Evolutionary conservation across 1,140 invertebrate species (phyloP), one percentile per base, ranked within the genome.

Genomic region (Drosophila sechellia): DNA sequence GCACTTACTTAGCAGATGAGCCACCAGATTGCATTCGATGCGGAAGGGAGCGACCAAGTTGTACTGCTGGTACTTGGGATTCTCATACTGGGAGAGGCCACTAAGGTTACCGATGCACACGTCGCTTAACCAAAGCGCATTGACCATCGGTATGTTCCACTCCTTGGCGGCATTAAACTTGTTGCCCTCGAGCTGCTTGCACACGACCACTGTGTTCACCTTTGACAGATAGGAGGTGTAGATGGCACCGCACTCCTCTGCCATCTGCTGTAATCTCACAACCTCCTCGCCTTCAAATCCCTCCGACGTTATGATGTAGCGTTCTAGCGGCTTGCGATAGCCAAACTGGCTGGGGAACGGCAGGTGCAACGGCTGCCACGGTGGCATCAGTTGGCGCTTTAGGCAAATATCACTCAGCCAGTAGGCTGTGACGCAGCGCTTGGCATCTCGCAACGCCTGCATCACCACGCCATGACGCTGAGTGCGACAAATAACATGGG

Each of bases 91-190:
- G 87, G 96, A 95, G 1, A 98, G 93, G 4, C 96, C 96, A 76
- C 94, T 96, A 90, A 96, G 95, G 91, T 98, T 96, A 1, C 98
- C 98, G 64, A 99, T 95, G 73, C 99, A 94, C 40, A 99, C 94
- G 92, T 99, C 98, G 57, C 96, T 97, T 45, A 99, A 93, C 98
- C 98, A 99, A 68, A 97, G 95, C 6, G 96, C 95, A 92, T 98
- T 99, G 0, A 99, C 98, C 3, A 98, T 95, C 13, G 96, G 96
- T 15, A 94, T 95, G 79, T 94, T 94, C 97, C 97, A 99, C 92
- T 99, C 97, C 46, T 96, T 95, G 0, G 98, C 98, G 81, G 97
- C 97, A 76, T 95, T 94, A 93, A 96, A 98, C 92, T 99, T 99
- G 49, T 93, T 93, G 34, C 98, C 98, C 79, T 98, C 97, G 0